Evolutionary conservation across 2,888 invertebrate species (phyloP).

Genomic region (Galerucella nymphaeae): DNA sequence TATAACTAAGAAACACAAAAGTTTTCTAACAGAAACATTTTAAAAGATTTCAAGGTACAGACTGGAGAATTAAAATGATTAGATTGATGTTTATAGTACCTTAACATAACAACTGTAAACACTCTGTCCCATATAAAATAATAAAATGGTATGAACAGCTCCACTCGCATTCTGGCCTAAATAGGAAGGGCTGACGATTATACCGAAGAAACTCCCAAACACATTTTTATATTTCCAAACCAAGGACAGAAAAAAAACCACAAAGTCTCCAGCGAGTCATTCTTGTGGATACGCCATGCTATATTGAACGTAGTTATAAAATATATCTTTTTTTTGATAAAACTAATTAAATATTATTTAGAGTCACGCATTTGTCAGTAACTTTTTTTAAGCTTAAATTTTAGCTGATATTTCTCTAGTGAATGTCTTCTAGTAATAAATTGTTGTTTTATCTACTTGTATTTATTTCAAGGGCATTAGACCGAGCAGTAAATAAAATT

Average conservation of each 20-base stretch:
- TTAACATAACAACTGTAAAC: neutral
- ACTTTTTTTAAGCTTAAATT: no score
- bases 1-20: conserved; percentile 11
- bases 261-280: neutral
- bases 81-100: no score
- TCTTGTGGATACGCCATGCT: neutral
- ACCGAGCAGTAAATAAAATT: conserved; percentile 2
- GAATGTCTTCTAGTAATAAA: no score
- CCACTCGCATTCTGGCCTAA: neutral
- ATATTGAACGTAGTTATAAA: neutral
- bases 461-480: conserved; percentile 3
- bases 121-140: neutral
- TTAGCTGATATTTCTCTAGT: no score
- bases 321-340: no score
- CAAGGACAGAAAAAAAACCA: neutral
- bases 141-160: neutral
- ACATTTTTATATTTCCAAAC: conserved; percentile 11
- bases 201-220: conserved; percentile 24
- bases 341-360: no score
- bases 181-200: conserved; percentile 2
- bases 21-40: neutral
- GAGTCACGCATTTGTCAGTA: no score
- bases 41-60: no score
- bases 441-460: no score
- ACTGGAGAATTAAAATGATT: no score